Evolutionary conservation across 2,888 invertebrate genomes (phyloP).

Genomic region (Syrista parreyssii): DNA sequence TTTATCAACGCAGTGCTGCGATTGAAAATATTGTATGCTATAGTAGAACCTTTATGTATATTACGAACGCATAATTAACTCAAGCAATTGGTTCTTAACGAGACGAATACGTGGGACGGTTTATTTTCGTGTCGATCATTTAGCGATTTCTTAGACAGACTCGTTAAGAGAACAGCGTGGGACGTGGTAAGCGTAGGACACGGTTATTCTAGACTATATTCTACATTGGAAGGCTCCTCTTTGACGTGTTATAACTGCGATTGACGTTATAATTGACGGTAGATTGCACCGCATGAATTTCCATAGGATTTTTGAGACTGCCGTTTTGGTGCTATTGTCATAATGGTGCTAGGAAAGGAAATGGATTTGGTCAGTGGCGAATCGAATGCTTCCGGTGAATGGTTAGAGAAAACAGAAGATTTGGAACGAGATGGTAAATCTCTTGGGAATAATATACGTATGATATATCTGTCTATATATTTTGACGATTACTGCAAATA

Average conservation of each 20-base stretch:
- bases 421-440: constrained; percentile 41
- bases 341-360: constrained; percentile 48
- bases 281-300: background rate
- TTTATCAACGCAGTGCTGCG: background rate
- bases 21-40: background rate
- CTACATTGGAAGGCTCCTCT: background rate
- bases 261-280: background rate
- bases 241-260: background rate
- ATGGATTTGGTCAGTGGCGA: constrained; percentile 33
- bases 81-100: background rate
- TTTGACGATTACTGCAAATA: background rate
- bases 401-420: constrained; percentile 47
- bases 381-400: constrained; percentile 42
- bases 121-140: background rate
- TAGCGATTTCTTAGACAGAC: background rate
- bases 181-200: background rate
- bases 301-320: background rate
- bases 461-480: background rate
- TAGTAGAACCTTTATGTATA: background rate
- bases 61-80: background rate
- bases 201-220: background rate
- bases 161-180: background rate
- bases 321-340: background rate
- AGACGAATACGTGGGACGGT: background rate
- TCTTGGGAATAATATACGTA: background rate